Percentiles rank a stretch among this genome's conserved stretches.
Evolutionary conservation across 2,888 invertebrate species (phyloP).

Genomic region (Plebejus melissa): DNA sequence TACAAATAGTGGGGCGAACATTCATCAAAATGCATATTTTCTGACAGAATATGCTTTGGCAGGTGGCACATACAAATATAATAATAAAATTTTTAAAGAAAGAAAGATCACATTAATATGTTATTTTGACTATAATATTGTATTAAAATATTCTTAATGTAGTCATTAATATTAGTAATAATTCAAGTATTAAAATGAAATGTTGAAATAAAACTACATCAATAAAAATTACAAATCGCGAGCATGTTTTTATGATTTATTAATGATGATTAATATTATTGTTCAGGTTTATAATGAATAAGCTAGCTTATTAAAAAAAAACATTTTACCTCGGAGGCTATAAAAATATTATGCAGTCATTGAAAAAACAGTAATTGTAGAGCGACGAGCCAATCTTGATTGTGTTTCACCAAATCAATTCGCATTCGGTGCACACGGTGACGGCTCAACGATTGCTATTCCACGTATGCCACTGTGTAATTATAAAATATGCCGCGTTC

Average conservation of each 20-base stretch:
- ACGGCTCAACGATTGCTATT: constrained; percentile 56
- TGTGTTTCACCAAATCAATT: constrained; percentile 43
- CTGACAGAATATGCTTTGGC: neutral
- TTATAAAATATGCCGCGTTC: constrained; percentile 63
- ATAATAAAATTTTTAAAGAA: too few relatives aligned
- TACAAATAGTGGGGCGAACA: neutral
- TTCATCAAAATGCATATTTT: neutral
- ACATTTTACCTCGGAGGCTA: neutral
- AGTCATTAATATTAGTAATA: neutral
- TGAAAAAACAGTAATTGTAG: constrained; percentile 52
- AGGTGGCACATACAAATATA: too few relatives aligned
- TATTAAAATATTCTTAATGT: neutral
- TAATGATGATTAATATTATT: neutral
- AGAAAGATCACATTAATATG: too few relatives aligned
- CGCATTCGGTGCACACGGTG: constrained; percentile 59
- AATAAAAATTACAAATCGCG: neutral
- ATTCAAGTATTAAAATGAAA: neutral
- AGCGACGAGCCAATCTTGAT: constrained; percentile 68
- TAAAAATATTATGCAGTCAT: neutral
- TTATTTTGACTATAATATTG: neutral
- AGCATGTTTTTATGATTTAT: neutral
- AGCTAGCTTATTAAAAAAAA: too few relatives aligned
- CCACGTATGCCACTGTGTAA: constrained; percentile 59
- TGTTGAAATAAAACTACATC: neutral
- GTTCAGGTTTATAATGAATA: neutral